Evolutionary conservation across 1,140 invertebrate genomes (phyloP).

Genomic region (Euborellia annulipes): DNA sequence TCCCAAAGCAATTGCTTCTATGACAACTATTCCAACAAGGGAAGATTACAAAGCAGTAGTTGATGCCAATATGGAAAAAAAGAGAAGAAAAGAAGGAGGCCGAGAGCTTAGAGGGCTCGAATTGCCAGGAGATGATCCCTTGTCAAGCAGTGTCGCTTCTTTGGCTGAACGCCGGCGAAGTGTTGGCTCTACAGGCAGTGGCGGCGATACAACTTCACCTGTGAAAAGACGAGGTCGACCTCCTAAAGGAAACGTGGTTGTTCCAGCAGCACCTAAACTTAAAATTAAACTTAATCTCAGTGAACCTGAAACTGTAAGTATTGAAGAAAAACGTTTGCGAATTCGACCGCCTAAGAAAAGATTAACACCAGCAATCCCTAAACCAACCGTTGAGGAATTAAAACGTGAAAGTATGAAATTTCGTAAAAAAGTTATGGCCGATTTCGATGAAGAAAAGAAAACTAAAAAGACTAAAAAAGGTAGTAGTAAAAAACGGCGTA

Average conservation of each 20-base stretch:
- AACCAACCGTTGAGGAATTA: conserved; percentile 56
- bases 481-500: conserved; percentile 9
- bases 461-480: conserved; percentile 3
- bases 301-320: conserved; percentile 7
- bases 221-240: conserved; percentile 14
- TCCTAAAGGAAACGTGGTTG: conserved; percentile 10
- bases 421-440: conserved; percentile 63
- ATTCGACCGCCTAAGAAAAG: conserved; percentile 68
- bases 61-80: conserved; percentile 47
- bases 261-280: conserved; percentile 43
- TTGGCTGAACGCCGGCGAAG: conserved; percentile 28
- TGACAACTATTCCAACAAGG: conserved; percentile 65
- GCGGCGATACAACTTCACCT: background rate
- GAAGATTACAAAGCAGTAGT: conserved; percentile 59
- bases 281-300: conserved; percentile 61
- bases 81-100: conserved; percentile 44
- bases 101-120: conserved; percentile 38
- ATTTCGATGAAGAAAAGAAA: conserved; percentile 51
- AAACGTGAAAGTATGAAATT: conserved; percentile 76
- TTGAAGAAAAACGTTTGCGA: conserved; percentile 28
- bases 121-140: conserved; percentile 18
- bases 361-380: conserved; percentile 37
- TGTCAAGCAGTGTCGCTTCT: conserved; percentile 28
- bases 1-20: conserved; percentile 70
- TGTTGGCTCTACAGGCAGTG: conserved; percentile 26